Evolutionary conservation across 2,113 vertebrate genomes (phyloP).

Genomic region (Poicephalus gulielmi): DNA sequence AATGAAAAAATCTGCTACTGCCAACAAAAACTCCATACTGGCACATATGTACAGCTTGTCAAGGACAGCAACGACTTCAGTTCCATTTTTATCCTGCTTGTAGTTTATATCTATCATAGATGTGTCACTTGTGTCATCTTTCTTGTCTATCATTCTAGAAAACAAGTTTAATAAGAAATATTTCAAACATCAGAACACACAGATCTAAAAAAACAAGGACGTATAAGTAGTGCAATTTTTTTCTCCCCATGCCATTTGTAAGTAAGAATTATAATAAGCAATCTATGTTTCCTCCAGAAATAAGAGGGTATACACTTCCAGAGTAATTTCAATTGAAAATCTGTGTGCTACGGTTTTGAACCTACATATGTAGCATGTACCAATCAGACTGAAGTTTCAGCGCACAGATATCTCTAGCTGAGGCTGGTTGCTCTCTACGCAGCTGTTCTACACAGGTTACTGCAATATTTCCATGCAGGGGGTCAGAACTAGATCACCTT

Average conservation of each 20-base stretch:
- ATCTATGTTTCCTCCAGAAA: neutral
- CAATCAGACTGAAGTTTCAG: neutral
- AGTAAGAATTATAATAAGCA: neutral
- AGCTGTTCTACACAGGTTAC: neutral
- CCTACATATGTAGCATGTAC: rapidly evolving
- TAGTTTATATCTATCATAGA: slow-evolving; percentile 88
- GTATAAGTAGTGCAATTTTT: neutral
- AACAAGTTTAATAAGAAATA: neutral
- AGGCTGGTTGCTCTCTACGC: neutral
- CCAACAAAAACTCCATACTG: slow-evolving; percentile 93
- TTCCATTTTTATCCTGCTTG: slow-evolving; percentile 73
- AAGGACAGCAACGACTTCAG: slow-evolving; percentile 80
- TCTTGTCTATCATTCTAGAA: slow-evolving; percentile 90
- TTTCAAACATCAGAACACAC: neutral
- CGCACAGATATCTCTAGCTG: neutral
- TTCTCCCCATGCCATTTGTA: neutral
- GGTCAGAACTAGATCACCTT: neutral
- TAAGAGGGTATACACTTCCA: neutral
- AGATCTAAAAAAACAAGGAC: neutral
- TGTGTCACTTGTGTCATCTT: slow-evolving; percentile 71
- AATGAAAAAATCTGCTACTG: slow-evolving; percentile 92
- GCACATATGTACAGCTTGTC: slow-evolving; percentile 93
- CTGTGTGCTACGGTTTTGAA: neutral
- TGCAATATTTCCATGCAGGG: neutral
- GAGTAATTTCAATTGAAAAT: neutral